These are phyloP conservation scores for Ranitomeya variabilis DNA, from an alignment of 2,113 vertebrate genomes.

Conservation along the genomic window DNA sequence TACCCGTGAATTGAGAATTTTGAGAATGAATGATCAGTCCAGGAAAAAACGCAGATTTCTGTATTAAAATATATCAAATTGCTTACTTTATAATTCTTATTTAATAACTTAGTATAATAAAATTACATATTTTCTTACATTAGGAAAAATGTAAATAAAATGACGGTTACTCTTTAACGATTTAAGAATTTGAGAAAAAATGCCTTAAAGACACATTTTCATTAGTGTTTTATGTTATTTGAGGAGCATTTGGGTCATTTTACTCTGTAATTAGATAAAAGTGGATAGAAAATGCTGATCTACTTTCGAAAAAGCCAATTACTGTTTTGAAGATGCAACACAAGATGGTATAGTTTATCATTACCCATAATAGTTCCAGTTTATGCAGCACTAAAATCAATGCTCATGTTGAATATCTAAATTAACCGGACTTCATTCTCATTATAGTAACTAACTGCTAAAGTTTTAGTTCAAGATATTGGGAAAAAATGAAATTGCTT, in stretches of 20 bases:
- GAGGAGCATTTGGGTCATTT: background rate
- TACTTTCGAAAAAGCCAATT: conserved; percentile 21
- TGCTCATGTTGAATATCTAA: conserved; percentile 18
- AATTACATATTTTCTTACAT: too few relatives aligned
- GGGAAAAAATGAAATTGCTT: background rate
- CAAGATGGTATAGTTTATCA: conserved; percentile 7
- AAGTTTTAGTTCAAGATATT: background rate
- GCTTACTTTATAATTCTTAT: too few relatives aligned
- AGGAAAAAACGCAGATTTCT: too few relatives aligned
- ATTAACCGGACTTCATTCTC: background rate
- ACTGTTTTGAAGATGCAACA: background rate
- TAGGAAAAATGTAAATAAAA: too few relatives aligned
- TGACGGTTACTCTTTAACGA: background rate
- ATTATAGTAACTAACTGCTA: background rate
- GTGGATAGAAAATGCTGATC: background rate
- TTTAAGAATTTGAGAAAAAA: background rate
- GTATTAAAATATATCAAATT: too few relatives aligned
- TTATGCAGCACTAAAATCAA: conserved; percentile 33
- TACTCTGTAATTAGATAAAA: conserved; percentile 15
- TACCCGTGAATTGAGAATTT: too few relatives aligned
- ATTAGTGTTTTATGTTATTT: background rate
- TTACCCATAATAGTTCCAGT: background rate
- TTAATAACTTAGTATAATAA: too few relatives aligned
- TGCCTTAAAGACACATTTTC: background rate
- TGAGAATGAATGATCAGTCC: too few relatives aligned